Base-by-base conservation (phyloP, 1,140 invertebrate species). In the Atta texana region DNA sequence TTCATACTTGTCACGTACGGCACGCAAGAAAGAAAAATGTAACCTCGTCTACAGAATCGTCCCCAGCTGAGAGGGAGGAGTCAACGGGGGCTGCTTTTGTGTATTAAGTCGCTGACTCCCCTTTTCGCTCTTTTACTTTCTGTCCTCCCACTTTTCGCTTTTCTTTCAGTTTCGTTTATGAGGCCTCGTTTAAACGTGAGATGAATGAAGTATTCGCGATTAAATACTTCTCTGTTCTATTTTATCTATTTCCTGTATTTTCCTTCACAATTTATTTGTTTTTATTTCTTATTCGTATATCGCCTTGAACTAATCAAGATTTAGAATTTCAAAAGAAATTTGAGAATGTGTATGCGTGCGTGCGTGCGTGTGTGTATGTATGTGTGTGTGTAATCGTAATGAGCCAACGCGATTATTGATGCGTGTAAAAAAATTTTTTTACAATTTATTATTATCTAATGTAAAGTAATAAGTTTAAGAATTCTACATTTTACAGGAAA, bases 1-100 rank as follows among this genome's bases (percentile, higher is more conserved):
- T 81, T 71, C 88, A 85, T 66, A 81, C 80, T 88, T 81, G 88
- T 90, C 89, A 90, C 89, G 89, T 90, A 86, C 88, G 86, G 80
- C 53, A 78, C 63, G 86, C 86, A 68, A 86, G 69, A 88, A 88
- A 88, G 87, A 87, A 91, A 24, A 91, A 91, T 80, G 88, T 66
- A 81, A 87, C 75, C 84, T 80, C 16, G 59, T 64, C 74, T 64
- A 49, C 49, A 44, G 86, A 88, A 89, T 90, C 66, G 80, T 89
- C 34, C 84, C 81, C 44, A 51, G 24, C 14, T 3, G 14, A 24
- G 14, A 12, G 39, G 21, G n/a, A 68, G 51, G 53, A 88, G 84
- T 82, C 84, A 91, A 91, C 77, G 86, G 86, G 82, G 84, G 24
- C 24, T 64, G 80, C 80, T 84, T 86, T 85, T 87, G 77, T 91